phyloP scores from a whole-genome alignment of 2,888 invertebrate species.

The Sepiola atlantica region DNA sequence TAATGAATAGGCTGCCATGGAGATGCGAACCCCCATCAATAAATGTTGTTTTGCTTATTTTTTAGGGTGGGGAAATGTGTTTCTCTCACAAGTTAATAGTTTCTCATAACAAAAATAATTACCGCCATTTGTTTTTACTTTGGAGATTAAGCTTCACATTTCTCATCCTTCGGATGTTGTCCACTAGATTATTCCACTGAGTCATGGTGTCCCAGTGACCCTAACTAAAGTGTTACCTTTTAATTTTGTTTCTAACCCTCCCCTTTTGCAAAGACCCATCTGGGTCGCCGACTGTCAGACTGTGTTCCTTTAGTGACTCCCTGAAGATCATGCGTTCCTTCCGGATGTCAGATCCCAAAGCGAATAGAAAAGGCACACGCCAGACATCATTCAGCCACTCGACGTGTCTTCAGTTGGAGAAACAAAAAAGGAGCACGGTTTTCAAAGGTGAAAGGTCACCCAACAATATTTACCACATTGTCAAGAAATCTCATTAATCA shows the following conservation, averaged over 20 bases:
- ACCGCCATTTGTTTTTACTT: too few relatives aligned
- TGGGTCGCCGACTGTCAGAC: neutral
- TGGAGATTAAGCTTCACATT: too few relatives aligned
- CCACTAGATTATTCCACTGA: neutral
- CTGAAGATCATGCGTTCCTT: neutral
- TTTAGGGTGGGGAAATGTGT: too few relatives aligned
- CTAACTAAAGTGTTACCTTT: neutral
- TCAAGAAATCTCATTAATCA: neutral
- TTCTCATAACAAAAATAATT: too few relatives aligned
- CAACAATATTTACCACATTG: neutral
- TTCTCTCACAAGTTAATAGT: too few relatives aligned
- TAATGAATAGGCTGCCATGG: too few relatives aligned
- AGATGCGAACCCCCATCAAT: too few relatives aligned
- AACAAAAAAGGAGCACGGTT: neutral
- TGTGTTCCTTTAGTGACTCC: neutral
- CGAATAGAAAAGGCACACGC: neutral
- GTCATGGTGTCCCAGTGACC: neutral
- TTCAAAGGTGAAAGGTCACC: neutral
- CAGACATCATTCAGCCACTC: neutral
- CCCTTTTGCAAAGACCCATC: neutral
- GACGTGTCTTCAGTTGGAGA: neutral
- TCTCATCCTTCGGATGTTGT: too few relatives aligned
- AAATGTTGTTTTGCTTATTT: too few relatives aligned
- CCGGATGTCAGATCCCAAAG: slow-evolving; percentile 2
- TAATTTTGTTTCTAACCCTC: neutral